phyloP scores from a whole-genome alignment of 1,140 invertebrate genomes.

The Nomia melanderi region DNA sequence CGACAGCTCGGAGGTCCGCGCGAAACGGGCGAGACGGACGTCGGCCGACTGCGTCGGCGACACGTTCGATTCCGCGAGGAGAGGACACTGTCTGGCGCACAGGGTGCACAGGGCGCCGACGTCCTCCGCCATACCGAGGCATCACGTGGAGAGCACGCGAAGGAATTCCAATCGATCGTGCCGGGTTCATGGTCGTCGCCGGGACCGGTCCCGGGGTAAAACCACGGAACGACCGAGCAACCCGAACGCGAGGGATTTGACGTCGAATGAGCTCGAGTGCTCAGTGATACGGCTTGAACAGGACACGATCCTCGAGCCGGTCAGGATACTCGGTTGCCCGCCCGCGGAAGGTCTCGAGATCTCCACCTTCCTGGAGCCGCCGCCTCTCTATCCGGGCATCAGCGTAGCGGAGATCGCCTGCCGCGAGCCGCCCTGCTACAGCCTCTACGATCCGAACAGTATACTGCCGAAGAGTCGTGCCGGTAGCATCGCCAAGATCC shows the following conservation, averaged over 20 bases:
- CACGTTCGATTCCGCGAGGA: neutral
- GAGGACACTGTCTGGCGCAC: constrained; percentile 33
- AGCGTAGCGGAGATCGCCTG: constrained; percentile 33
- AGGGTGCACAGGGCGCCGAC: constrained; percentile 38
- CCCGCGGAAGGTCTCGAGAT: constrained; percentile 50
- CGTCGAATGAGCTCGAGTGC: constrained; percentile 52
- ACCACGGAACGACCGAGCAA: constrained; percentile 42
- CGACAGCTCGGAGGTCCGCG: constrained; percentile 43
- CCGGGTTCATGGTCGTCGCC: constrained; percentile 59
- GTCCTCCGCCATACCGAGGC: constrained; percentile 31
- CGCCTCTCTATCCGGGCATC: constrained; percentile 40
- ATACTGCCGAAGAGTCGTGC: constrained; percentile 59
- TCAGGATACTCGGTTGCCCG: constrained; percentile 57
- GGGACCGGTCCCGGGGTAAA: constrained; percentile 45
- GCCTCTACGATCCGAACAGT: constrained; percentile 58
- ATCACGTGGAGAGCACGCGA: constrained; percentile 39
- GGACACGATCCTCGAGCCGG: constrained; percentile 58
- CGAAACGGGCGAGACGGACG: constrained; percentile 49
- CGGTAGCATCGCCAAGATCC: constrained; percentile 59
- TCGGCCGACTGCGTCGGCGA: constrained; percentile 2
- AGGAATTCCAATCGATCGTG: constrained; percentile 50
- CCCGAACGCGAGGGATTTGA: constrained; percentile 46
- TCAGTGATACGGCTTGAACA: constrained; percentile 55
- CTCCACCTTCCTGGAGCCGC: constrained; percentile 55
- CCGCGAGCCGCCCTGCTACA: constrained; percentile 48